These are phyloP conservation scores for Pseudotriccus pelzelni DNA, from an alignment of 2,797 vertebrate species.

Conservation along the genomic window DNA sequence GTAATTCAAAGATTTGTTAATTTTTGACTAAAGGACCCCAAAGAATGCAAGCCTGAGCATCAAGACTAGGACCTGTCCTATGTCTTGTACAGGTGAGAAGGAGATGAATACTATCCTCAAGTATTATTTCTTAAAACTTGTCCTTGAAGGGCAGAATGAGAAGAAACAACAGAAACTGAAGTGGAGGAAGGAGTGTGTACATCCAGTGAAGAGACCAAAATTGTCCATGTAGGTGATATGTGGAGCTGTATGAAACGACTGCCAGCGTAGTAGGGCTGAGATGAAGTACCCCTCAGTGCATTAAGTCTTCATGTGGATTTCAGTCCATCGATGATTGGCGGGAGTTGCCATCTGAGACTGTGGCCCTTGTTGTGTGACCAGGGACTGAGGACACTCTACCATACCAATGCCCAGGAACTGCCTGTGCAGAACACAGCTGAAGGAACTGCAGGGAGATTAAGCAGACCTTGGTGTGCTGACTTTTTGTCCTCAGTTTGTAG, in stretches of 20 bases:
- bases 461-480: not conserved
- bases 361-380: not conserved
- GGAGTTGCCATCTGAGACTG: not conserved
- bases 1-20: not conserved
- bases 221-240: not conserved
- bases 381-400: rapidly evolving
- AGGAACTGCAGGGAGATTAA: not conserved
- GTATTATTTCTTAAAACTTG: not conserved
- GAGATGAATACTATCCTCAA: not conserved
- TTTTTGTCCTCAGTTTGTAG: not conserved
- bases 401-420: not conserved
- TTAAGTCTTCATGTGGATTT: rapidly evolving
- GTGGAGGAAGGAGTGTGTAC: not conserved
- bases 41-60: not conserved
- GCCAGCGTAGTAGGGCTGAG: not conserved
- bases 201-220: not conserved
- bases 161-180: not conserved
- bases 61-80: not conserved
- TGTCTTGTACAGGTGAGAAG: not conserved
- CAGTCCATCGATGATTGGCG: rapidly evolving
- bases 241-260: not conserved
- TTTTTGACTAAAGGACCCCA: not conserved
- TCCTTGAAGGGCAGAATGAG: not conserved
- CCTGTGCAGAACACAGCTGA: not conserved
- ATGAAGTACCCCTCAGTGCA: rapidly evolving